phyloP scores from a whole-genome alignment of 53 echinoderm and acorn worm species.

The Astropecten irregularis region DNA sequence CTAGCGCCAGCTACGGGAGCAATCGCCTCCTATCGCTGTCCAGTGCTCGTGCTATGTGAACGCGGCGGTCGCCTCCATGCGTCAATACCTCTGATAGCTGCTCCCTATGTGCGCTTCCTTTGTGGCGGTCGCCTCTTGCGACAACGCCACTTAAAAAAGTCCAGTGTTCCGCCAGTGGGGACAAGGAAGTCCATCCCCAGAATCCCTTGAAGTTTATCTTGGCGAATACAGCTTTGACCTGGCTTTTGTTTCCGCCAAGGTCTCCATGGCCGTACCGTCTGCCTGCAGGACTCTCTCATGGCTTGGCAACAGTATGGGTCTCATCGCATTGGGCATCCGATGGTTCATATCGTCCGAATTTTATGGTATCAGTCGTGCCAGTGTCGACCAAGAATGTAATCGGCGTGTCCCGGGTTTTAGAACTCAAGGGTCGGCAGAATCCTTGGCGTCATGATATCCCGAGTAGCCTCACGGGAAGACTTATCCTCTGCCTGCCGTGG shows the following conservation, averaged over 20 bases:
- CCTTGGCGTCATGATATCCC: neutral
- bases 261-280: conserved; percentile 36
- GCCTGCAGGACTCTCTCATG: conserved; percentile 23
- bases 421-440: too few species aligned
- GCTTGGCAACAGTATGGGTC: conserved; percentile 3
- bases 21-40: too few species aligned
- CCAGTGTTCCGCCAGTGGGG: neutral
- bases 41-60: too few species aligned
- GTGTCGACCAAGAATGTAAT: conserved; percentile 54
- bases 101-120: too few species aligned
- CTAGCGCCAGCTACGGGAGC: too few species aligned
- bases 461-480: neutral
- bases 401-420: conserved; percentile 8
- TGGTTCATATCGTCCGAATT: conserved; percentile 22
- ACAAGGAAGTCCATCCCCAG: conserved; percentile 38
- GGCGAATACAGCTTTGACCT: conserved; percentile 54
- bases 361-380: conserved; percentile 65
- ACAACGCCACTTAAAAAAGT: too few species aligned
- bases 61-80: too few species aligned
- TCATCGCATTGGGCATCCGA: conserved; percentile 3
- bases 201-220: conserved; percentile 49
- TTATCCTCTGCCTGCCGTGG: too few species aligned
- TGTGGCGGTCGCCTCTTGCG: too few species aligned
- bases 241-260: neutral
- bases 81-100: too few species aligned